phyloP scores from a whole-genome alignment of 2,797 vertebrate species.

The Fringilla coelebs region DNA sequence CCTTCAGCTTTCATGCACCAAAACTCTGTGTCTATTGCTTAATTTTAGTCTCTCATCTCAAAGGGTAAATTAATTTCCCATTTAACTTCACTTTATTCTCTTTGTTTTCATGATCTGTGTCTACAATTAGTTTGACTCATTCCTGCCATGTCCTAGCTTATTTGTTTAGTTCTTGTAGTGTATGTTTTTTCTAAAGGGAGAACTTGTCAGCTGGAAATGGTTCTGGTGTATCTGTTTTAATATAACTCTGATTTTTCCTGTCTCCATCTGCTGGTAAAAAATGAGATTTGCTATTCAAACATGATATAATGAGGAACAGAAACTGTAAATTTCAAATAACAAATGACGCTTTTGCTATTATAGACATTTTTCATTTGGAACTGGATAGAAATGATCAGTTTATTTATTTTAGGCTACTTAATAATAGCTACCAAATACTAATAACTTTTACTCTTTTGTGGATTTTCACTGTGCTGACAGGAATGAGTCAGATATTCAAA shows the following conservation, averaged over 20 bases:
- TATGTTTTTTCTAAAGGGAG: neutral
- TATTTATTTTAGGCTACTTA: slow-evolving; percentile 8
- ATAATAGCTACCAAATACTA: neutral
- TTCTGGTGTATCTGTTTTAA: neutral
- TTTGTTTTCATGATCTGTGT: neutral
- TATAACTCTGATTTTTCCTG: slow-evolving; percentile 30
- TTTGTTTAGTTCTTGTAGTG: neutral
- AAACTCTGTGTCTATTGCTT: neutral
- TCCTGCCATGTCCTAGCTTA: neutral
- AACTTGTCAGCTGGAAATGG: neutral
- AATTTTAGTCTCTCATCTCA: neutral
- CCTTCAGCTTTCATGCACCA: neutral
- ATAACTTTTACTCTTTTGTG: neutral
- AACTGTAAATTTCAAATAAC: neutral
- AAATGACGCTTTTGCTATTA: neutral
- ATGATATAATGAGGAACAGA: neutral
- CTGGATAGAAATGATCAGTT: neutral
- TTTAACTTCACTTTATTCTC: neutral
- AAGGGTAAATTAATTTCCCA: neutral
- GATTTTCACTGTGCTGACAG: neutral
- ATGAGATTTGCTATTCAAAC: slow-evolving; percentile 1
- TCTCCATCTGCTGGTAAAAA: slow-evolving; percentile 65
- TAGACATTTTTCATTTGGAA: neutral
- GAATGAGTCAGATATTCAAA: neutral
- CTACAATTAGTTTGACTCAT: neutral